Base-by-base conservation (phyloP, 2,888 invertebrate genomes). In the Coenonympha arcania region DNA sequence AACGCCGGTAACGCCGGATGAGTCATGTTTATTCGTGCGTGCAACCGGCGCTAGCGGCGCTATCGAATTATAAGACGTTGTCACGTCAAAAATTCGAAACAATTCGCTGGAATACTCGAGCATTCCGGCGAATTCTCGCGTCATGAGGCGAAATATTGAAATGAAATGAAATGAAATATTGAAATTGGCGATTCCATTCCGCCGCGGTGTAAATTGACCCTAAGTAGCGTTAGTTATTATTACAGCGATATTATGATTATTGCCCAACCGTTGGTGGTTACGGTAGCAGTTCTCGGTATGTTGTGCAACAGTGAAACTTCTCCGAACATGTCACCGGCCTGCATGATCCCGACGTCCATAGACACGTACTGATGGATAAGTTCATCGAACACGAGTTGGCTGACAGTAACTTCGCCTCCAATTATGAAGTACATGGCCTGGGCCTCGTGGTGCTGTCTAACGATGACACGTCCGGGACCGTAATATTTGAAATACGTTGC, bases 341-440 rank as follows among this genome's bases (percentile, higher is more conserved):
- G 82, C 73, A 90, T 81, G 0, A 65, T 66, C 4, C 88, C 89
- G 5, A 89, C 72, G 11, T 88, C 86, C 13, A 81, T 72, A 0
- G 82, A 82, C 1, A 85, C 65, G 37, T 74, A 60, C 61, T 83
- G 69, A 11, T 88, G 78, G 1, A 87, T 63, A 18, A 88, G 63
- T 46, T 84, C 83, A 57, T 91, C 90, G 50, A 68, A 87, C 1
- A 81, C 64, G 61, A 78, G 70, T 49, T 87, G 88, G 36, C 86
- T 87, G 48, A 90, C 81, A 5, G 65, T 66, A 6, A 86, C 70
- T 34, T 84, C 80, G 2, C 93, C 93, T 0, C 82, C 80, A 4
- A 91, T 73, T 37, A 93, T 85, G 68, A 90, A 92, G 68, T 91
- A 92, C 40, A 92, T 66, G 0, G 89, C 89, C 48, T 81, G 75